phyloP scores from a whole-genome alignment of 2,797 vertebrate genomes.

The Rhabdomys pumilio region DNA sequence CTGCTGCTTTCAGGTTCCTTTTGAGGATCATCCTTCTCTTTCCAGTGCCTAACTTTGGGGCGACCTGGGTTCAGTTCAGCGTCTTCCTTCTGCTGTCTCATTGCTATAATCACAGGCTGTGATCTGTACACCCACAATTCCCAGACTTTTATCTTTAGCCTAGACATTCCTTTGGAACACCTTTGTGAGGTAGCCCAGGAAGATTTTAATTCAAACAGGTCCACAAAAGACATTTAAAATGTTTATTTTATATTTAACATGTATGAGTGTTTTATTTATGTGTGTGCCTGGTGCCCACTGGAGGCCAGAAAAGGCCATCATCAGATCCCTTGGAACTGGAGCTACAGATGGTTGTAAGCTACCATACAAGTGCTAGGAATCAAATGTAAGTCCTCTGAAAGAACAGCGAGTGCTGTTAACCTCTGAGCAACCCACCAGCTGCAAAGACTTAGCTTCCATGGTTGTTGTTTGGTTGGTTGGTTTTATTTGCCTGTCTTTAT shows the following conservation, averaged over 20 bases:
- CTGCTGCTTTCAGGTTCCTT: neutral
- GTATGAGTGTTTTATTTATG: neutral
- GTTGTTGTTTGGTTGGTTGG: neutral
- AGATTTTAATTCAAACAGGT: conserved; percentile 7
- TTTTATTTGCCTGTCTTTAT: neutral
- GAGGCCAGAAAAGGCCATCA: neutral
- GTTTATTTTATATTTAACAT: neutral
- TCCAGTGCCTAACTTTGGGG: neutral
- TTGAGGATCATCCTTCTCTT: neutral
- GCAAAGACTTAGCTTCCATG: neutral
- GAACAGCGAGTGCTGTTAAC: neutral
- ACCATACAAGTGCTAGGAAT: neutral
- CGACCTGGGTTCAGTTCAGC: neutral
- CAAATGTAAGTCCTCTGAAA: neutral
- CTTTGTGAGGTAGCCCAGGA: conserved; percentile 31
- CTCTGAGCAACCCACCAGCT: neutral
- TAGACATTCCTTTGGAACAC: neutral
- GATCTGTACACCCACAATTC: neutral
- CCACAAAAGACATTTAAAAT: neutral
- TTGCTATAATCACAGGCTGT: neutral
- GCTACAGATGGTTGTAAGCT: neutral
- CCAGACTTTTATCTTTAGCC: neutral
- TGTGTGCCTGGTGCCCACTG: neutral
- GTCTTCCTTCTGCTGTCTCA: neutral
- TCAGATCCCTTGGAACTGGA: neutral